phyloP scores from a whole-genome alignment of 2,113 vertebrate species.

The Acanthochromis polyacanthus region DNA sequence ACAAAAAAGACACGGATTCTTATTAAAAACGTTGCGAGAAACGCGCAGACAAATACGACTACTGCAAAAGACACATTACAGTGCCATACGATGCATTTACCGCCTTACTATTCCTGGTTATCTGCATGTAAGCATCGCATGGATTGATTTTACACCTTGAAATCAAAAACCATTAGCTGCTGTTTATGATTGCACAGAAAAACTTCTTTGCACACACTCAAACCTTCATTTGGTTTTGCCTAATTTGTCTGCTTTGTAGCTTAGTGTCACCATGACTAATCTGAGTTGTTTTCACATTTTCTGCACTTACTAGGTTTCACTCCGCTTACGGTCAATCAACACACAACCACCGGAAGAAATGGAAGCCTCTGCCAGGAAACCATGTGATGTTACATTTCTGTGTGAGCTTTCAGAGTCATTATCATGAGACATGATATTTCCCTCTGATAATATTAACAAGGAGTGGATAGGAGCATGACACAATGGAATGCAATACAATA shows the following conservation, averaged over 20 bases:
- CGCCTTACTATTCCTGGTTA: conserved; percentile 9
- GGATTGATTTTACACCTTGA: conserved; percentile 26
- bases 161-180: conserved; percentile 14
- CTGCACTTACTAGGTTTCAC: conserved; percentile 1
- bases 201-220: too few relatives aligned
- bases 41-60: neutral
- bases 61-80: neutral
- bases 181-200: too few relatives aligned
- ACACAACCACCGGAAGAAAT: conserved; percentile 4
- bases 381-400: conserved; percentile 18
- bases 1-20: neutral
- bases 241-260: neutral
- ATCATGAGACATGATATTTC: conserved; percentile 7
- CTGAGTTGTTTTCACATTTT: conserved; percentile 27
- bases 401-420: conserved; percentile 6
- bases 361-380: conserved; percentile 38
- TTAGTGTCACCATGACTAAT: neutral
- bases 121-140: conserved; percentile 18
- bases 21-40: neutral
- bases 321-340: conserved; percentile 16
- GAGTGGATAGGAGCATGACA: neutral
- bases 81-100: neutral
- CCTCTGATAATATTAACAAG: conserved; percentile 19
- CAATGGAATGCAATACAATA: neutral
- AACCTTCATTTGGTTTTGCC: conserved; percentile 9